Conservation (phyloP, 2,797 vertebrate species). For the Tokudaia tokunoshimensis region DNA sequence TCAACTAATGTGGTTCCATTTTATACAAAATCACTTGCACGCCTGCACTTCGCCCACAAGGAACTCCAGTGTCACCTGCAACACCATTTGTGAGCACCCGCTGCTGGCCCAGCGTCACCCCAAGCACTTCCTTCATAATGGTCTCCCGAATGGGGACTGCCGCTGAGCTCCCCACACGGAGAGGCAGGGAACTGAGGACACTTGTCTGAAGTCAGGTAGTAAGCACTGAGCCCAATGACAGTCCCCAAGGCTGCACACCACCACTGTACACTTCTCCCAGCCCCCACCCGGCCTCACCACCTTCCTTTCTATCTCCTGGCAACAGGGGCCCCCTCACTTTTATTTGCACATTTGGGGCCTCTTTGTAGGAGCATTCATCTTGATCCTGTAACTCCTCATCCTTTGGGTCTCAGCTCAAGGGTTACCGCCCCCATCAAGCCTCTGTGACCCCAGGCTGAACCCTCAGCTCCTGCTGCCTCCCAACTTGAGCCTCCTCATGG, state of each 20-base stretch:
- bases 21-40: background rate
- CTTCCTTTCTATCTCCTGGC: slow-evolving; percentile 1
- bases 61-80: background rate
- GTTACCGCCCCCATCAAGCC: slow-evolving; percentile 19
- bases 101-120: background rate
- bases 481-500: background rate
- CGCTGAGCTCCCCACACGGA: background rate
- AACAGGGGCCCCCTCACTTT: background rate
- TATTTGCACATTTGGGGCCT: background rate
- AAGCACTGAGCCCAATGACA: background rate
- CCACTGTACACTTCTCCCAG: too few species aligned
- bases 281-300: background rate
- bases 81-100: background rate
- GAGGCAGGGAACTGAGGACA: background rate
- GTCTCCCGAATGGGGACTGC: background rate
- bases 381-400: background rate
- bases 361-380: background rate
- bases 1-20: background rate
- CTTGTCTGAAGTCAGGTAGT: background rate
- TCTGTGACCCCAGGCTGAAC: background rate
- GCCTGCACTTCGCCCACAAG: background rate
- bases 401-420: background rate
- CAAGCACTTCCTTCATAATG: background rate
- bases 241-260: background rate
- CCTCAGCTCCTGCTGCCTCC: background rate